Evolutionary conservation across 2,888 invertebrate species (phyloP).

Genomic region (Eupeodes luniger): DNA sequence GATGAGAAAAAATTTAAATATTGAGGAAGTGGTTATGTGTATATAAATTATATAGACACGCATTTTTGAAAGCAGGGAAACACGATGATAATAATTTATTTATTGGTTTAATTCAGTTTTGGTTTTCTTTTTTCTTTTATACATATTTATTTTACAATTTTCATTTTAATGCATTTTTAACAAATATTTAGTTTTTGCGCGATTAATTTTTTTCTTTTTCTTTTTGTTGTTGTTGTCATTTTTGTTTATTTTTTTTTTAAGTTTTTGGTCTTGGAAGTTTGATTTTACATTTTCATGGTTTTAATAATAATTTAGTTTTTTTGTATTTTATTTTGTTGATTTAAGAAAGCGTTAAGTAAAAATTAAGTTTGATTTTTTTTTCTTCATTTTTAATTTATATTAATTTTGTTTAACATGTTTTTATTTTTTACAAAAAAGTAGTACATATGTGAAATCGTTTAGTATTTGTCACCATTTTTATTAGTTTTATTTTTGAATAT

Average conservation of each 20-base stretch:
- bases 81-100: constrained; percentile 45
- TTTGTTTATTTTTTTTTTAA: not conserved
- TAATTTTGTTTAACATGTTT: constrained; percentile 47
- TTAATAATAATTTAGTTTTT: constrained; percentile 13
- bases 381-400: not conserved
- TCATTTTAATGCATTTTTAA: constrained; percentile 52
- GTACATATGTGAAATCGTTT: constrained; percentile 66
- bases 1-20: constrained; percentile 23
- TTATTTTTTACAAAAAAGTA: constrained; percentile 64
- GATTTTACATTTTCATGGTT: constrained; percentile 51
- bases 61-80: constrained; percentile 56
- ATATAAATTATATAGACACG: constrained; percentile 44
- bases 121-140: constrained; percentile 34
- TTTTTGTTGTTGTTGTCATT: constrained; percentile 37
- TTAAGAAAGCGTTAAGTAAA: constrained; percentile 66
- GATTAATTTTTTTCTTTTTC: constrained; percentile 16
- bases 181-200: constrained; percentile 59
- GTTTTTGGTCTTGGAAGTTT: constrained; percentile 70
- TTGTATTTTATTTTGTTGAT: constrained; percentile 26
- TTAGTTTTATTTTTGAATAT: constrained; percentile 62
- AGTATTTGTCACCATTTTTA: constrained; percentile 71
- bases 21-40: constrained; percentile 31
- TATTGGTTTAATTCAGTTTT: constrained; percentile 48
- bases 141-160: constrained; percentile 37
- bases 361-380: constrained; percentile 52